Percentiles rank a stretch among this genome's conserved stretches.
Evolutionary conservation across 2,113 vertebrate genomes (phyloP).

Genomic region (Sander vitreus): DNA sequence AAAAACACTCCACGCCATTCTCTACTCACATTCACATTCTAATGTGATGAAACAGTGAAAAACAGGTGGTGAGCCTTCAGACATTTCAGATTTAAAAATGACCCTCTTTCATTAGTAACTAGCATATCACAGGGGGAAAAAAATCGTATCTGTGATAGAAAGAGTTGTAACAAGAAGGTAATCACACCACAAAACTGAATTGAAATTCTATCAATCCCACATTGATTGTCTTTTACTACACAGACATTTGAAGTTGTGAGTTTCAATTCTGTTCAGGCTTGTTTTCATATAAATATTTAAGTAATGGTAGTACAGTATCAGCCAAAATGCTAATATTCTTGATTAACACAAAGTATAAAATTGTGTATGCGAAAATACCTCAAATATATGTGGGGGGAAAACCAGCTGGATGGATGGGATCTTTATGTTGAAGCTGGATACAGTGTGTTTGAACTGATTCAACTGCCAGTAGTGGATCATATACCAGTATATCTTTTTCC

Average conservation of each 20-base stretch:
- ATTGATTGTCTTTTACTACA: too few relatives aligned
- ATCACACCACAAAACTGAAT: too few relatives aligned
- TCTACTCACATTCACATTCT: neutral
- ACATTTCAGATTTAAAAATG: neutral
- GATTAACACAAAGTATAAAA: neutral
- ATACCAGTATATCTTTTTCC: neutral
- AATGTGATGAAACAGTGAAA: neutral
- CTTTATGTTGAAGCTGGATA: neutral
- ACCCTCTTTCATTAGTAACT: neutral
- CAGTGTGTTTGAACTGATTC: neutral
- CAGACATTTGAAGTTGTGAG: too few relatives aligned
- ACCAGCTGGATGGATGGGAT: neutral
- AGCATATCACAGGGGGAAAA: neutral
- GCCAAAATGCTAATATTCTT: neutral
- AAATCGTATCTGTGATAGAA: too few relatives aligned
- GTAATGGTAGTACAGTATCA: neutral
- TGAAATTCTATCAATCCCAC: too few relatives aligned
- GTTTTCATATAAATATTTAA: neutral
- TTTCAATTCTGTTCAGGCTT: neutral
- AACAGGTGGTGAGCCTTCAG: neutral
- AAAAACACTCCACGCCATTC: neutral
- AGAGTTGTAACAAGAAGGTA: too few relatives aligned
- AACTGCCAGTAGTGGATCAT: neutral
- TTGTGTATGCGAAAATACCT: neutral
- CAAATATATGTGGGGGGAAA: neutral